Base-by-base conservation (phyloP, 37 sponge, comb jelly and placozoan species). In the Mnemiopsis leidyi region DNA sequence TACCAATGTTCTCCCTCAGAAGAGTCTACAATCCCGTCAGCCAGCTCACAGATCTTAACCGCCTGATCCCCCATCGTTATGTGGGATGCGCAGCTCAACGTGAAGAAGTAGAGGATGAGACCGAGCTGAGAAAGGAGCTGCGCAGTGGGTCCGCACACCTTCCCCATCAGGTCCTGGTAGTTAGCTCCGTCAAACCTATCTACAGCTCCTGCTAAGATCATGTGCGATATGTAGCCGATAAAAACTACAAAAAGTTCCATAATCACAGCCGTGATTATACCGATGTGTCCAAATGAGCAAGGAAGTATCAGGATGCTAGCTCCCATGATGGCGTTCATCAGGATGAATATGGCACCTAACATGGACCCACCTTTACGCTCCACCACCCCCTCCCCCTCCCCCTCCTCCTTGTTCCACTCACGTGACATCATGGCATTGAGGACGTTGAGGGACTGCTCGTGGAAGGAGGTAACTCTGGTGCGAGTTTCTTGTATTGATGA, bases 321-420 rank as follows among this genome's bases (percentile, higher is more conserved):
- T 7, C 82, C 82, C 35, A 79, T 32, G 82, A 79, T 35, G 3
- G 82, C 36, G 82, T 79, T 79, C 82, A 79, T 79, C 36, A 79
- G 37, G 29, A 79, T 79, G 37, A 32, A 79, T 16, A 79, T 33
- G 1, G 82, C 82, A 2, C 82, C 82, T 5, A 33, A 33, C 82
- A 79, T 79, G 23, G 37, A 36, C 5, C 82, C 82, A 5, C 73
- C 29, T 3, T 25, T 25, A n/a, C 23, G 23, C 28, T 69, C 73
- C 24, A n/a, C 73, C 7, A 5, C 73, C 7, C 21, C 28, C 24
- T 69, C 73, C 2, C 2, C 24, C 24, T 28, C 2, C 29, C 28
- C 73, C 2, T 69, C 28, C 24, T 28, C 2, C 29, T 3, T 25
- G 3, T 69, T 3, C 24, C 29, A 25, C 29, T 21, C 24, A 25